phyloP scores from a whole-genome alignment of 2,888 invertebrate species.

The Unio delphinus region DNA sequence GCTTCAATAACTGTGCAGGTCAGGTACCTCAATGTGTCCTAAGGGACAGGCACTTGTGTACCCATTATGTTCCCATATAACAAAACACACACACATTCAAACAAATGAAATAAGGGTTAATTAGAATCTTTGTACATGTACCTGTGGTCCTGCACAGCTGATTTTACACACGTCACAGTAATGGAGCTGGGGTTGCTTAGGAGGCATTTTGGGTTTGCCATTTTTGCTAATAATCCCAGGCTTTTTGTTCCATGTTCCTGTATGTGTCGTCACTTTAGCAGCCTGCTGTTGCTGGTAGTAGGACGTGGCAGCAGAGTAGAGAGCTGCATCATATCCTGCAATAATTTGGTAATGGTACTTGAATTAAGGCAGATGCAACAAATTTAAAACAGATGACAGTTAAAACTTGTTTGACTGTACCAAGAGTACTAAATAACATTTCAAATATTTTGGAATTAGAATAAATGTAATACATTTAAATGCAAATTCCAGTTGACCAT shows the following conservation, averaged over 20 bases:
- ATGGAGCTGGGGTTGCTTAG: constrained; percentile 77
- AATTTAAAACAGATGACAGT: background rate
- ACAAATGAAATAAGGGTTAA: background rate
- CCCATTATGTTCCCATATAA: no score
- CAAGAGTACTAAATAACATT: no score
- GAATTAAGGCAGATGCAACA: background rate
- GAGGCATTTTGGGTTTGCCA: constrained; percentile 73
- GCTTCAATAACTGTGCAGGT: no score
- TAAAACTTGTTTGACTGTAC: no score
- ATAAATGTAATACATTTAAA: no score
- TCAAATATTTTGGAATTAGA: no score
- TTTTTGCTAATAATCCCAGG: constrained; percentile 40
- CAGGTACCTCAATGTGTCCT: no score
- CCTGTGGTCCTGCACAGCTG: constrained; percentile 94
- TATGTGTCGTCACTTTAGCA: constrained; percentile 44
- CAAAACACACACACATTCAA: background rate
- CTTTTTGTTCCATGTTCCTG: constrained; percentile 77
- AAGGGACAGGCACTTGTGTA: no score
- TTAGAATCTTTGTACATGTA: constrained; percentile 53
- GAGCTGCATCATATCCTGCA: constrained; percentile 90
- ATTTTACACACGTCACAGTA: constrained; percentile 99
- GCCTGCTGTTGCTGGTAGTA: constrained; percentile 89
- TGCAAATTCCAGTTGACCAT: no score
- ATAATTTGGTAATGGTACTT: constrained; percentile 1
- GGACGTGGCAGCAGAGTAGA: constrained; percentile 95